A percentile compares a stretch with the other conserved stretches of the same genome.
phyloP scores from a whole-genome alignment of 1,140 invertebrate species.

The Doryteuthis pealeii region DNA sequence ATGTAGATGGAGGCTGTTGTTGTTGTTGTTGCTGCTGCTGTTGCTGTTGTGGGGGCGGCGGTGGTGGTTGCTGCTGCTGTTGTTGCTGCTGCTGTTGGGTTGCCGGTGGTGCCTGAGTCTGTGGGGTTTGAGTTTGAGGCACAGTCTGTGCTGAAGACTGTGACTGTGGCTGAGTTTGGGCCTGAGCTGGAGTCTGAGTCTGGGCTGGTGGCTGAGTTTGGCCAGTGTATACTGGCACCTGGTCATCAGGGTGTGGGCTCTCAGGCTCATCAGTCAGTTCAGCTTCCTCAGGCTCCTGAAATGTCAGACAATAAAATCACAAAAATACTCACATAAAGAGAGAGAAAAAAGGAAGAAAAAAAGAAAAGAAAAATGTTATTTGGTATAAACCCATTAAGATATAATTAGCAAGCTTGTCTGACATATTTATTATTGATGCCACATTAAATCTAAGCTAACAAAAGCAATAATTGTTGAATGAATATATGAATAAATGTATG shows the following conservation, averaged over 20 bases:
- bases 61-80: too few relatives aligned
- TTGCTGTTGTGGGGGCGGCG: slow-evolving; percentile 15
- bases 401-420: too few relatives aligned
- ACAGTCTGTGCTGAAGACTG: slow-evolving; percentile 11
- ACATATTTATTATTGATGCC: too few relatives aligned
- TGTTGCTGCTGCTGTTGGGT: slow-evolving; percentile 23
- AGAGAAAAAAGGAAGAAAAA: background rate
- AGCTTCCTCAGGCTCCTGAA: slow-evolving; percentile 56
- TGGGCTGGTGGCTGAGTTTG: background rate
- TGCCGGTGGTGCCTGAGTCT: background rate
- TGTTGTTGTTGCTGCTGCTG: slow-evolving; percentile 7
- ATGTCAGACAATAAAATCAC: background rate
- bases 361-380: too few relatives aligned
- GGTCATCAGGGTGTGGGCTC: slow-evolving; percentile 50
- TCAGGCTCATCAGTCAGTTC: slow-evolving; percentile 59
- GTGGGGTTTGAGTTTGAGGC: slow-evolving; percentile 11
- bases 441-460: too few relatives aligned
- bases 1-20: slow-evolving; percentile 15
- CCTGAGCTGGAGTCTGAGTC: slow-evolving; percentile 8
- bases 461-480: too few relatives aligned
- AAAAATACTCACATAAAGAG: background rate
- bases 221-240: slow-evolving; percentile 23
- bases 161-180: slow-evolving; percentile 19
- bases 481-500: too few relatives aligned
- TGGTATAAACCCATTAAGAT: too few relatives aligned